Percentiles rank a stretch among this genome's conserved stretches.
Evolutionary conservation across 2,113 vertebrate species (phyloP).

Genomic region (Micromys minutus): DNA sequence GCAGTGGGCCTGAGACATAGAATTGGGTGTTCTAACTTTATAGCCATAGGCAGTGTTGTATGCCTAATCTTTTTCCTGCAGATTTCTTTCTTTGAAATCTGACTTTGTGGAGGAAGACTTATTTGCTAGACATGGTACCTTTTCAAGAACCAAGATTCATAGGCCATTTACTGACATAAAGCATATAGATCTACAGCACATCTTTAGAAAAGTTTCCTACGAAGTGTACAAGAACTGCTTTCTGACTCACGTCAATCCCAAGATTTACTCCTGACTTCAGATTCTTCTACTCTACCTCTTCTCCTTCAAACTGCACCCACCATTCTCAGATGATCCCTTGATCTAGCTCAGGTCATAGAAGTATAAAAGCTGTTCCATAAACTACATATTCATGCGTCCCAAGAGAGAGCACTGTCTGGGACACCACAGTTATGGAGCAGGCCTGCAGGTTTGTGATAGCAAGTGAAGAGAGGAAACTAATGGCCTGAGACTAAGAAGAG

Average conservation of each 20-base stretch:
- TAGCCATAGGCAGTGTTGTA: neutral
- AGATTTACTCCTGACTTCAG: neutral
- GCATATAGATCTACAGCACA: too few species aligned
- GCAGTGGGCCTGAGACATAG: neutral
- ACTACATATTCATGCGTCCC: neutral
- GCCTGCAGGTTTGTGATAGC: neutral
- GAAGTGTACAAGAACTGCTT: neutral
- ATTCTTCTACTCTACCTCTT: neutral
- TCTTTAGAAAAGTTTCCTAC: neutral
- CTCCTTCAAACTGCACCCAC: neutral
- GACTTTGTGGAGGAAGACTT: neutral
- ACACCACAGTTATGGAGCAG: neutral
- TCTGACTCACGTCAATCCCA: neutral
- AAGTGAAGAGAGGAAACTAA: neutral
- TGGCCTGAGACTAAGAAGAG: neutral
- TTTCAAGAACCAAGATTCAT: neutral
- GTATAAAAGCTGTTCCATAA: too few species aligned
- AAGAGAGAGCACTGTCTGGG: neutral
- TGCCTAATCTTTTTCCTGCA: neutral
- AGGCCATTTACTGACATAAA: neutral
- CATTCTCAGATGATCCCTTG: neutral
- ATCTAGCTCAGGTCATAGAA: neutral
- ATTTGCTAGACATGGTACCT: neutral
- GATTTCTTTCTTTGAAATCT: neutral
- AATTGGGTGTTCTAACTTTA: neutral